Evolutionary conservation across 1,140 invertebrate species (phyloP).

Genomic region (Teleopsis dalmanni): DNA sequence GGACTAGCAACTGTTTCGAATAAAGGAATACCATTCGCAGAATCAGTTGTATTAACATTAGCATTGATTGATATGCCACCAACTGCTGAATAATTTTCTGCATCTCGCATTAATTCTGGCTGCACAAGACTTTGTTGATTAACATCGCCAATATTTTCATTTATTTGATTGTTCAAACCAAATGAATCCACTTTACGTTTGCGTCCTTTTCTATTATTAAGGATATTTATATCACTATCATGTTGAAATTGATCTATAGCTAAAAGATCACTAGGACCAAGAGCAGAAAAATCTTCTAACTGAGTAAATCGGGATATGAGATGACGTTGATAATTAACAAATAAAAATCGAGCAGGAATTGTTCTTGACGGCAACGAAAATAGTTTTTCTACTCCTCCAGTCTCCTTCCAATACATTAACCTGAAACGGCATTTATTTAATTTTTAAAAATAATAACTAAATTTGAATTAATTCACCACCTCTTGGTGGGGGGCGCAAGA

Average conservation of each 20-base stretch:
- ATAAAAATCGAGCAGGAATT: constrained; percentile 72
- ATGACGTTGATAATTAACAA: constrained; percentile 66
- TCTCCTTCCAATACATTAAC: constrained; percentile 98
- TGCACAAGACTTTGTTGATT: constrained; percentile 19
- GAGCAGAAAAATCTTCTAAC: constrained; percentile 66
- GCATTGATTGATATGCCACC: constrained; percentile 18
- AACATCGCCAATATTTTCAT: constrained; percentile 11
- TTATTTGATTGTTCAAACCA: background rate
- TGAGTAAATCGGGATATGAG: constrained; percentile 70
- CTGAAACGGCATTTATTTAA: constrained; percentile 13
- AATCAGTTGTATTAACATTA: constrained; percentile 20
- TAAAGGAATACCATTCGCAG: constrained; percentile 29
- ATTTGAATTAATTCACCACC: constrained; percentile 43
- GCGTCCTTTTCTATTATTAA: constrained; percentile 49
- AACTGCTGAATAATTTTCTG: constrained; percentile 21
- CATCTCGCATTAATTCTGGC: constrained; percentile 29
- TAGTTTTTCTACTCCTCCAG: constrained; percentile 92
- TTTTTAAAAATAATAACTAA: constrained; percentile 3
- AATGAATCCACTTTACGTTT: constrained; percentile 51
- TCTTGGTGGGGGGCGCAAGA: constrained; percentile 94
- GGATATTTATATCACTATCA: constrained; percentile 35
- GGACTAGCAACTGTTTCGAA: constrained; percentile 34
- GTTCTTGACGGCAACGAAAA: constrained; percentile 88
- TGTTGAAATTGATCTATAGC: constrained; percentile 58
- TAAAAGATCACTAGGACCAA: constrained; percentile 57